A percentile compares a stretch with the other conserved stretches of the same genome.
phyloP scores from a whole-genome alignment of 2,888 invertebrate genomes.

The Scaptomyza tumidula region DNA sequence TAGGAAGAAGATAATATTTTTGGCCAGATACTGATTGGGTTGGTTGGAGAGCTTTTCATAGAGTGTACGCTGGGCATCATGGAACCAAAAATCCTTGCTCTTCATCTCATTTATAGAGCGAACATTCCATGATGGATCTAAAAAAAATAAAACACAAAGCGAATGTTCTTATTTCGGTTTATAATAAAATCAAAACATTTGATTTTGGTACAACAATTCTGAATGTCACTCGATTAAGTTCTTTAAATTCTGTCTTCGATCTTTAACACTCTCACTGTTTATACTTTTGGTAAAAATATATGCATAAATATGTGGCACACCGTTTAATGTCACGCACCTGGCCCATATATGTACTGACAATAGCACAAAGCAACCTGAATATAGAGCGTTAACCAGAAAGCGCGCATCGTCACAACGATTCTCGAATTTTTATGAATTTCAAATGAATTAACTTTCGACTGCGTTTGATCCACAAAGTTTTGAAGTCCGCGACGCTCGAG shows the following conservation, averaged over 20 bases:
- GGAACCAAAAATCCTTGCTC: slow-evolving; percentile 73
- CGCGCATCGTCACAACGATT: slow-evolving; percentile 47
- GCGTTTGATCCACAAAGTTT: not conserved
- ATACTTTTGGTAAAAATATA: slow-evolving; percentile 16
- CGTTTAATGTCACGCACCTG: slow-evolving; percentile 67
- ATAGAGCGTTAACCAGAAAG: slow-evolving; percentile 56
- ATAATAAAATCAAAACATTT: not conserved
- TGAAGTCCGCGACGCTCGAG: slow-evolving; percentile 33
- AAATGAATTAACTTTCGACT: slow-evolving; percentile 43
- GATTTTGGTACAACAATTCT: slow-evolving; percentile 18
- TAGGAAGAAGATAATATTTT: slow-evolving; percentile 91
- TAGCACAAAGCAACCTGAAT: slow-evolving; percentile 54
- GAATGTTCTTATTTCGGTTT: slow-evolving; percentile 47
- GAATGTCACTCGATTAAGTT: slow-evolving; percentile 58
- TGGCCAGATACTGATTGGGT: slow-evolving; percentile 85
- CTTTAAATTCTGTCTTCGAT: slow-evolving; percentile 27
- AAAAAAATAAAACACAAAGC: slow-evolving; percentile 2
- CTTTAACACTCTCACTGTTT: slow-evolving; percentile 47
- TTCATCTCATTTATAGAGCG: slow-evolving; percentile 48
- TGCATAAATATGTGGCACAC: slow-evolving; percentile 27
- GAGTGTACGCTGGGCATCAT: slow-evolving; percentile 74
- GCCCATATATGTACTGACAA: slow-evolving; percentile 67
- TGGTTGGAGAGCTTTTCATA: slow-evolving; percentile 72
- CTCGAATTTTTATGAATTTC: slow-evolving; percentile 54
- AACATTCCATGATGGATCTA: slow-evolving; percentile 65